Conservation (phyloP, 2,888 invertebrate species). For the Sceliomorpha sp. region DNA sequence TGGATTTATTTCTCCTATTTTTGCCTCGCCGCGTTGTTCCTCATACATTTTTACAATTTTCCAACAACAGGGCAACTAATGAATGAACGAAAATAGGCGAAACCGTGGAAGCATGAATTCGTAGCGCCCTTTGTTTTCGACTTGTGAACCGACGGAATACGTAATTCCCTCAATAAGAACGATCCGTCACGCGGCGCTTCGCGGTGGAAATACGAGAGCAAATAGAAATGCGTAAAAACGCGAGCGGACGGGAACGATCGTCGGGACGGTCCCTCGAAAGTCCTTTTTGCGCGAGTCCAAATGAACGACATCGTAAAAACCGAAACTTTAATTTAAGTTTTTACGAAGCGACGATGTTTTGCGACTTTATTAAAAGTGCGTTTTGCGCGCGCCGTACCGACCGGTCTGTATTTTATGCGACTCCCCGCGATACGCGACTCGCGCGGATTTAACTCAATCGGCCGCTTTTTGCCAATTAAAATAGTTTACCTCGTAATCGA, state of each 20-base stretch:
- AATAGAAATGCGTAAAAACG: slow-evolving; percentile 4
- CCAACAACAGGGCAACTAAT: slow-evolving; percentile 18
- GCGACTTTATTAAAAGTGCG: no score
- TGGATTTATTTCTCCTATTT: slow-evolving; percentile 7
- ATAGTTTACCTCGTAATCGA: no score
- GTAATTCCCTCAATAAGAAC: slow-evolving; percentile 27
- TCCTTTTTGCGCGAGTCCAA: slow-evolving; percentile 6
- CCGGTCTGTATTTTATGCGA: no score
- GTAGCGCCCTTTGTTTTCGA: slow-evolving; percentile 20
- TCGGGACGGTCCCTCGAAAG: not conserved
- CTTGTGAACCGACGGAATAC: slow-evolving; percentile 1
- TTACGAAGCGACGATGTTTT: not conserved
- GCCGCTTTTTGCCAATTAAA: no score
- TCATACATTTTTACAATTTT: slow-evolving; percentile 20
- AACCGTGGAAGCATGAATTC: slow-evolving; percentile 17
- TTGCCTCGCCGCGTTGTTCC: slow-evolving; percentile 16
- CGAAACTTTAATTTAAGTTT: slow-evolving; percentile 12
- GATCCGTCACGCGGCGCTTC: slow-evolving; percentile 16
- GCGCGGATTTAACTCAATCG: no score
- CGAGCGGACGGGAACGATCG: slow-evolving; percentile 13
- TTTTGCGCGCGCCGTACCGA: no score
- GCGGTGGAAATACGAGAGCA: not conserved
- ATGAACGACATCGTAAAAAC: slow-evolving; percentile 13
- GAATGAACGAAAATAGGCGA: slow-evolving; percentile 17
- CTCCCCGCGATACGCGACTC: no score